phyloP scores from a whole-genome alignment of 2,797 vertebrate genomes.

The Gastrophryne carolinensis region DNA sequence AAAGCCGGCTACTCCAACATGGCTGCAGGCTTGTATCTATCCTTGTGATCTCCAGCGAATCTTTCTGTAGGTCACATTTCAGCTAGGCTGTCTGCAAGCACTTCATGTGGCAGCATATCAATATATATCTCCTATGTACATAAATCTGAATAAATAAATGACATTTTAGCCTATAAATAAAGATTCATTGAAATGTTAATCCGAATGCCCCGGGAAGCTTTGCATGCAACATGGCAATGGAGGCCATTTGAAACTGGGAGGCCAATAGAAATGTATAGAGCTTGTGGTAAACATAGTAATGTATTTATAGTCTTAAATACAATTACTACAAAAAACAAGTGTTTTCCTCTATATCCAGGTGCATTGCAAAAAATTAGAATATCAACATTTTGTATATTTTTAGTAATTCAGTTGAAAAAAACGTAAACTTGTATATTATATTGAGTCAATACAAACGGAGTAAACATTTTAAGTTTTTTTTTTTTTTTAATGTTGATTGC shows the following conservation, averaged over 20 bases:
- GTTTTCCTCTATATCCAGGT: too few relatives aligned
- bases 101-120: constrained; percentile 8
- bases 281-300: too few relatives aligned
- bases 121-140: constrained; percentile 20
- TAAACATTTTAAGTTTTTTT: too few relatives aligned
- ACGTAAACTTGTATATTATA: too few relatives aligned
- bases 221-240: not conserved
- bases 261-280: not conserved
- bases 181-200: constrained; percentile 20
- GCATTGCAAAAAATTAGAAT: too few relatives aligned
- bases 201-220: not conserved
- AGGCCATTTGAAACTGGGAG: too few relatives aligned
- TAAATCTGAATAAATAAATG: constrained; percentile 22
- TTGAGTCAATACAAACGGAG: too few relatives aligned
- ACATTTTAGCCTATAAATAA: constrained; percentile 2
- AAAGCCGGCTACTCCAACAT: not conserved
- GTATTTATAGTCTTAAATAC: too few relatives aligned
- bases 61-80: constrained; percentile 4
- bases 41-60: constrained; percentile 10
- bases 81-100: not conserved
- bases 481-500: too few relatives aligned
- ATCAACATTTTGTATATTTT: too few relatives aligned
- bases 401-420: too few relatives aligned
- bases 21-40: not conserved
- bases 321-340: too few relatives aligned